phyloP scores from a whole-genome alignment of 2,888 invertebrate genomes.

The Saturnia japonica region DNA sequence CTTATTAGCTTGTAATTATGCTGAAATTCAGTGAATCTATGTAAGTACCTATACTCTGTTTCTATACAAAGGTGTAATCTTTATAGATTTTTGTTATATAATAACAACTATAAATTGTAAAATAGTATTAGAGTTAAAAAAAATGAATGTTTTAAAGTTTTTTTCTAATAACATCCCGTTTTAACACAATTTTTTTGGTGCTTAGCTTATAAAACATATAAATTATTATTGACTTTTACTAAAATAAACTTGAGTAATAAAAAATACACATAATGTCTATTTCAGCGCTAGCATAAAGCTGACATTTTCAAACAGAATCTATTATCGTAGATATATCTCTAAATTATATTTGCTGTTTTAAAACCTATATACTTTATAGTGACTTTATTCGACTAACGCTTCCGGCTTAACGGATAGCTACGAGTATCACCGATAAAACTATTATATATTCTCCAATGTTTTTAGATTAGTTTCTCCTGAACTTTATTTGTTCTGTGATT shows the following conservation, averaged over 20 bases:
- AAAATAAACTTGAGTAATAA: neutral
- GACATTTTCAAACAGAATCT: neutral
- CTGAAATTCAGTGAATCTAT: neutral
- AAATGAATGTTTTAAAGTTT: neutral
- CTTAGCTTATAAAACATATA: neutral
- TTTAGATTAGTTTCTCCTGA: neutral
- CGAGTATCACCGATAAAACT: neutral
- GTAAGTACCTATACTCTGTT: neutral
- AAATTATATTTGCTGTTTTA: neutral
- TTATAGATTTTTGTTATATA: neutral
- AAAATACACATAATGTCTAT: neutral
- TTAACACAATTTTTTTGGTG: neutral
- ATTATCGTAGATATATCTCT: neutral
- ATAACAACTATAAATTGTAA: neutral
- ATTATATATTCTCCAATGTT: neutral
- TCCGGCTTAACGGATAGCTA: neutral
- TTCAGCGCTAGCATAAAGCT: neutral
- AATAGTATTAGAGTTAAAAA: neutral
- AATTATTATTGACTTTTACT: too few species aligned
- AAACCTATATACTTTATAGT: neutral
- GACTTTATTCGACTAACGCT: neutral
- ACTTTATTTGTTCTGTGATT: conserved; percentile 14
- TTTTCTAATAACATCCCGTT: neutral
- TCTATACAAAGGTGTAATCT: neutral
- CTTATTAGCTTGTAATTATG: neutral